These are phyloP conservation scores for Lithobates pipiens DNA, from an alignment of 2,797 vertebrate species.

Conservation along the genomic window DNA sequence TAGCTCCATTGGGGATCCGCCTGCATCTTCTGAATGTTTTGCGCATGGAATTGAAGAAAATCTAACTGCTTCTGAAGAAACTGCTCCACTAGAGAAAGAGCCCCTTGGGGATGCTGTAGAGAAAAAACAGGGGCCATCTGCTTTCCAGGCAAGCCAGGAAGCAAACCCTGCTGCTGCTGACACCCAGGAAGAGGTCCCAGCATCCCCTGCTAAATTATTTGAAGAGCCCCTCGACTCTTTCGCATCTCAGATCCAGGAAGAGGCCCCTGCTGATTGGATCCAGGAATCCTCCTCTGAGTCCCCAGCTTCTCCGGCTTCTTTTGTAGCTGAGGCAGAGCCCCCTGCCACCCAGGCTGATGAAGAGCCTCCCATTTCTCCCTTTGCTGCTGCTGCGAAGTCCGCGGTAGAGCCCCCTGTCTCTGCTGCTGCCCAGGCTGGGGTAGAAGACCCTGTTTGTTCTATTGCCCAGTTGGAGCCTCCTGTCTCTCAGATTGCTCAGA, in stretches of 20 bases:
- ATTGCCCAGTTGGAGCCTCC: too few species aligned
- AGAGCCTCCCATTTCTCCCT: too few species aligned
- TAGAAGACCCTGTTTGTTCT: background rate
- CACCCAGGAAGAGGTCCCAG: background rate
- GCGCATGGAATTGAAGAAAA: background rate
- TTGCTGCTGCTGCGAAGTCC: too few species aligned
- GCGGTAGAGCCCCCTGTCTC: background rate
- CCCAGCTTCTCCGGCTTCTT: background rate
- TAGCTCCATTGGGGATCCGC: background rate
- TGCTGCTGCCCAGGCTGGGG: background rate
- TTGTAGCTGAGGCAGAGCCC: background rate
- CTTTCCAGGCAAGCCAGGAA: background rate
- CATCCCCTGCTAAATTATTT: background rate
- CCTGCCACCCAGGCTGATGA: background rate
- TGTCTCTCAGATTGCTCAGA: background rate
- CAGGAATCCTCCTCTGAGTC: background rate
- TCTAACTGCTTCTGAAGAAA: background rate
- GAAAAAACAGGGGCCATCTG: background rate
- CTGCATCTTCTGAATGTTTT: background rate
- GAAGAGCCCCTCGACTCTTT: background rate
- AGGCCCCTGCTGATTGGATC: too few species aligned
- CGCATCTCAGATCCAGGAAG: background rate
- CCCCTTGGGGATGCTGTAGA: background rate
- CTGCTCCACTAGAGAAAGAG: background rate
- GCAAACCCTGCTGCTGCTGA: background rate